A percentile compares a stretch with the other conserved stretches of the same genome.
These are phyloP conservation scores for Seriola rivoliana DNA, from an alignment of 2,113 vertebrate genomes.

Conservation along the genomic window DNA sequence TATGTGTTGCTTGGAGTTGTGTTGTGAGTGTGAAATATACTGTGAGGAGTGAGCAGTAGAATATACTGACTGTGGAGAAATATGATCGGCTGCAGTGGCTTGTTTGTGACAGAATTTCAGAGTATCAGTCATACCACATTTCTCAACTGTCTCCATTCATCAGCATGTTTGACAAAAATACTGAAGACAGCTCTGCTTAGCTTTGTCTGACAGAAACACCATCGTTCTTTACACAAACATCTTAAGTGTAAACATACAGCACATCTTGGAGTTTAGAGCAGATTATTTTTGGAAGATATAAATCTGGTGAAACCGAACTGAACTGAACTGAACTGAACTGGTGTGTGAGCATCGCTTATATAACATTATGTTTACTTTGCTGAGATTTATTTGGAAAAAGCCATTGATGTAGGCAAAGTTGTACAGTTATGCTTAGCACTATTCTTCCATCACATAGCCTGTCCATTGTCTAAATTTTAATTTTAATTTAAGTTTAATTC, in stretches of 20 bases:
- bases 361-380: constrained; percentile 39
- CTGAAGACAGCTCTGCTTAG: constrained; percentile 11
- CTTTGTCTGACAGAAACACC: constrained; percentile 28
- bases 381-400: constrained; percentile 33
- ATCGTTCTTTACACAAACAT: constrained; percentile 15
- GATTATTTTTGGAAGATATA: constrained; percentile 46
- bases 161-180: constrained; percentile 33
- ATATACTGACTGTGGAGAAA: constrained; percentile 23
- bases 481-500: background rate
- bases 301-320: constrained; percentile 26
- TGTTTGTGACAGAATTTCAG: constrained; percentile 45
- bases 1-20: background rate
- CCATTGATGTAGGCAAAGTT: background rate
- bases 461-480: background rate
- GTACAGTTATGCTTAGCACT: constrained; percentile 3
- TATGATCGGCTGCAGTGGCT: constrained; percentile 23
- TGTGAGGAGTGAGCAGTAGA: background rate
- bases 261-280: constrained; percentile 23
- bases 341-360: constrained; percentile 20
- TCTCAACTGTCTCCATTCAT: constrained; percentile 50
- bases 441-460: background rate
- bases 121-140: constrained; percentile 32
- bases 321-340: constrained; percentile 18
- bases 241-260: constrained; percentile 43
- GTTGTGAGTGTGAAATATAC: constrained; percentile 16